Percentiles rank a stretch among this genome's conserved stretches.
Evolutionary conservation across 2,888 invertebrate species (phyloP).

Genomic region (Volucella zonaria): DNA sequence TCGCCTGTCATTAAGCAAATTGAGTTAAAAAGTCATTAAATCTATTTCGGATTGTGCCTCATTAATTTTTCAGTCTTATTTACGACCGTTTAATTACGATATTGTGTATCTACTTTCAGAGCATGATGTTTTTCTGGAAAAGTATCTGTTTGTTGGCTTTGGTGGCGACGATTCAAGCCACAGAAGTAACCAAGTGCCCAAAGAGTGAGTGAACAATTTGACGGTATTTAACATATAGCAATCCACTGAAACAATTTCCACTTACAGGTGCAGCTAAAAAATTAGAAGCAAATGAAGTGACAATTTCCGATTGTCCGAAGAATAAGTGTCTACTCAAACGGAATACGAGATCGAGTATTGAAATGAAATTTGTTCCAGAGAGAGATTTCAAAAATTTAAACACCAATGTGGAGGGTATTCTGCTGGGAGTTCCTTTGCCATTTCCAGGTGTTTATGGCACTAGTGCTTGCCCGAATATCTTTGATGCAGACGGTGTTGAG

Average conservation of each 20-base stretch:
- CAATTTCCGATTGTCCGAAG: slow-evolving; percentile 85
- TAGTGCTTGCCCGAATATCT: slow-evolving; percentile 87
- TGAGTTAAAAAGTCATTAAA: slow-evolving; percentile 8
- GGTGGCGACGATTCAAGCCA: slow-evolving; percentile 52
- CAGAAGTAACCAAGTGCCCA: slow-evolving; percentile 65
- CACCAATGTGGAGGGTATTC: slow-evolving; percentile 86
- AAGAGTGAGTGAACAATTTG: slow-evolving; percentile 47
- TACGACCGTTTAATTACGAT: background rate
- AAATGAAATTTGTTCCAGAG: slow-evolving; percentile 85
- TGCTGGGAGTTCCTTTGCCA: slow-evolving; percentile 87
- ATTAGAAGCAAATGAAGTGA: slow-evolving; percentile 83
- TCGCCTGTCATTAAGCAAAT: background rate
- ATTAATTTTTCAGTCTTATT: background rate
- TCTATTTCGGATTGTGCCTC: background rate
- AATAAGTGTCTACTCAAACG: slow-evolving; percentile 87
- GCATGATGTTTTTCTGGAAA: slow-evolving; percentile 56
- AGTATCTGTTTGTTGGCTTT: slow-evolving; percentile 53
- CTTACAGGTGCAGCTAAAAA: slow-evolving; percentile 82
- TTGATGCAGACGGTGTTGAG: slow-evolving; percentile 84
- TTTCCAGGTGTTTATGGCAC: slow-evolving; percentile 90
- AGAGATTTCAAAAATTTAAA: slow-evolving; percentile 84
- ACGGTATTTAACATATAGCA: background rate
- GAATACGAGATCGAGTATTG: slow-evolving; percentile 84
- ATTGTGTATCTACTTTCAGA: slow-evolving; percentile 34
- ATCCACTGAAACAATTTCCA: slow-evolving; percentile 73